Evolutionary conservation across 1,140 invertebrate species (phyloP).

Genomic region (Trypoxylus dichotomus): DNA sequence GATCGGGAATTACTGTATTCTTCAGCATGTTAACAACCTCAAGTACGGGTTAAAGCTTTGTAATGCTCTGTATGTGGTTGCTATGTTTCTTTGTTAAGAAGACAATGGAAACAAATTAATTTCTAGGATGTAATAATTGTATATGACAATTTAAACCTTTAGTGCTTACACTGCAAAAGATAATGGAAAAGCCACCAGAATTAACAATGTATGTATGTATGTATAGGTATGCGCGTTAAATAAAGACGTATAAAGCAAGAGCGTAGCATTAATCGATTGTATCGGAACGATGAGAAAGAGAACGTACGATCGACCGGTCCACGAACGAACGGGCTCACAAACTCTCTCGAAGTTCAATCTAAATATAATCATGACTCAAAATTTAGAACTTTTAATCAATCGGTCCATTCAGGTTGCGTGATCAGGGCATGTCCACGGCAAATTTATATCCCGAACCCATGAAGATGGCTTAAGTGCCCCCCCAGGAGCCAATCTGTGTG

Average conservation of each 20-base stretch:
- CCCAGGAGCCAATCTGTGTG: constrained; percentile 46
- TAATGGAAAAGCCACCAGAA: background rate
- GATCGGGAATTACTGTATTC: too few relatives aligned
- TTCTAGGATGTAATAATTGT: too few relatives aligned
- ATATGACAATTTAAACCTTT: too few relatives aligned
- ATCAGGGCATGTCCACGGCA: constrained; percentile 43
- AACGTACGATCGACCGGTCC: background rate
- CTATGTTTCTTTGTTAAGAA: too few relatives aligned
- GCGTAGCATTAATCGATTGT: background rate
- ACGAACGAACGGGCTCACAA: background rate
- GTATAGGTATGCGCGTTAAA: background rate
- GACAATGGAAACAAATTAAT: too few relatives aligned
- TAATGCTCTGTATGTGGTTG: too few relatives aligned
- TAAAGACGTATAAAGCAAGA: constrained; percentile 1
- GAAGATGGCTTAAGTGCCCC: constrained; percentile 46
- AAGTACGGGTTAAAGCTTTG: too few relatives aligned
- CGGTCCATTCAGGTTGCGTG: constrained; percentile 45
- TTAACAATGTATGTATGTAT: background rate
- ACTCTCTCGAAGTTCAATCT: constrained; percentile 26
- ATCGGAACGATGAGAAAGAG: constrained; percentile 5
- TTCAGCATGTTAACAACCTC: too few relatives aligned
- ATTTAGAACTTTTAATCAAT: constrained; percentile 46
- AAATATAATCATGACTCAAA: constrained; percentile 41
- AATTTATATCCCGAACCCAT: constrained; percentile 46
- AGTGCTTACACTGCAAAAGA: background rate